phyloP scores from a whole-genome alignment of 2,797 vertebrate species.

The Smutsia temminckii region DNA sequence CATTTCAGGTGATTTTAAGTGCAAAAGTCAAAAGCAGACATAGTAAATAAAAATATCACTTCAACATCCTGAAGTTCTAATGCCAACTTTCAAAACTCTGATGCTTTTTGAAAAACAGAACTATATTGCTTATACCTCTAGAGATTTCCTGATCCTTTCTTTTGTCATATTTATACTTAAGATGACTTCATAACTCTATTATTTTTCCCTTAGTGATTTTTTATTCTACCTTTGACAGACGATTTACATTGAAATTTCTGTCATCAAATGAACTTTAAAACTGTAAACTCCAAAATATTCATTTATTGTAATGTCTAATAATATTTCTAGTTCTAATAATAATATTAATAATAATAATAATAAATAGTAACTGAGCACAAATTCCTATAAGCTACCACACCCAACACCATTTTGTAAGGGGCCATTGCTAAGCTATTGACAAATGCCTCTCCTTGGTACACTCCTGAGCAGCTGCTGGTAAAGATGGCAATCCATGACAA shows the following conservation, averaged over 20 bases:
- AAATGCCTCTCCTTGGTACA: not conserved
- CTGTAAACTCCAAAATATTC: not conserved
- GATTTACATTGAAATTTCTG: conserved; percentile 11
- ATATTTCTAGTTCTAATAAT: no score
- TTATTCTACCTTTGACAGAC: not conserved
- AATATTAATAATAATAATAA: not conserved
- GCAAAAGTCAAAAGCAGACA: not conserved
- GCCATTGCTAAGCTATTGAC: not conserved
- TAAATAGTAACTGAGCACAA: conserved; percentile 6
- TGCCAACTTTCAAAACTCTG: not conserved
- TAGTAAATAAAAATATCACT: not conserved
- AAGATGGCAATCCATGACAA: not conserved
- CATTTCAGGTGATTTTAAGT: not conserved
- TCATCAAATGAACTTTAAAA: conserved; percentile 3
- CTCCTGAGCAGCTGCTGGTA: not conserved
- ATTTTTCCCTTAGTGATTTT: not conserved
- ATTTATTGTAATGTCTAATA: not conserved
- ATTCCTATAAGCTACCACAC: not conserved
- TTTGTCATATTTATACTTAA: not conserved
- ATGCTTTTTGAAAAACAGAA: conserved; percentile 24
- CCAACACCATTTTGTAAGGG: not conserved
- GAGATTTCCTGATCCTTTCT: not conserved
- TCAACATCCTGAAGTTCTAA: not conserved
- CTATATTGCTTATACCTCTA: not conserved
- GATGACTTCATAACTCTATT: conserved; percentile 20